Conservation (phyloP, 1,140 invertebrate species). For the Bombus terrestris region DNA sequence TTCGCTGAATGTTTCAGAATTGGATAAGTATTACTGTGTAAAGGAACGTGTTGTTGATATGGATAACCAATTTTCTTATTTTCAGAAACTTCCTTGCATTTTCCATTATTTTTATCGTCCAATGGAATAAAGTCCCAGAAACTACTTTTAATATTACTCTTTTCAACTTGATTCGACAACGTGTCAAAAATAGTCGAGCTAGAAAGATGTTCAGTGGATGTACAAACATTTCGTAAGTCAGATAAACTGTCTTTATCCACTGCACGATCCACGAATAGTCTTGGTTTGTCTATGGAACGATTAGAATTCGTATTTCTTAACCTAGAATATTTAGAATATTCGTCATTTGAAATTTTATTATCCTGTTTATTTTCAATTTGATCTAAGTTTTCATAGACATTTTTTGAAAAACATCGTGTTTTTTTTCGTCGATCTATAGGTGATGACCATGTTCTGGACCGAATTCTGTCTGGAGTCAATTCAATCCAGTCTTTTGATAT, state of each 20-base stretch:
- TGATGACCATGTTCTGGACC: slow-evolving; percentile 16
- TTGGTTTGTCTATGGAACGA: background rate
- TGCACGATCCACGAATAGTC: slow-evolving; percentile 21
- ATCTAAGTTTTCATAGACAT: background rate
- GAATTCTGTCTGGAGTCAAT: background rate
- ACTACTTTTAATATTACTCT: background rate
- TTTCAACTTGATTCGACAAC: background rate
- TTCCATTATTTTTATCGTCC: background rate
- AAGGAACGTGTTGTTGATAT: background rate
- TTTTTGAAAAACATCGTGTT: background rate
- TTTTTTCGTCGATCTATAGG: background rate
- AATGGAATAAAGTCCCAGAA: slow-evolving; percentile 39
- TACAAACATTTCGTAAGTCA: background rate
- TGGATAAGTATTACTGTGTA: too few species aligned
- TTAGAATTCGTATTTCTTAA: background rate
- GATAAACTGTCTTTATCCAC: slow-evolving; percentile 49
- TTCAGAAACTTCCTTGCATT: background rate
- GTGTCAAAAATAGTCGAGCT: background rate
- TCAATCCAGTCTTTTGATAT: background rate
- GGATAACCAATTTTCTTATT: background rate
- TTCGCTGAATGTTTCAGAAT: background rate
- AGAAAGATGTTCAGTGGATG: background rate
- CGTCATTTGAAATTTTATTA: background rate
- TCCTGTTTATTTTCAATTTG: background rate
- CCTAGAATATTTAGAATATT: background rate